phyloP scores from a whole-genome alignment of 2,797 vertebrate genomes.

The Mustela erminea region DNA sequence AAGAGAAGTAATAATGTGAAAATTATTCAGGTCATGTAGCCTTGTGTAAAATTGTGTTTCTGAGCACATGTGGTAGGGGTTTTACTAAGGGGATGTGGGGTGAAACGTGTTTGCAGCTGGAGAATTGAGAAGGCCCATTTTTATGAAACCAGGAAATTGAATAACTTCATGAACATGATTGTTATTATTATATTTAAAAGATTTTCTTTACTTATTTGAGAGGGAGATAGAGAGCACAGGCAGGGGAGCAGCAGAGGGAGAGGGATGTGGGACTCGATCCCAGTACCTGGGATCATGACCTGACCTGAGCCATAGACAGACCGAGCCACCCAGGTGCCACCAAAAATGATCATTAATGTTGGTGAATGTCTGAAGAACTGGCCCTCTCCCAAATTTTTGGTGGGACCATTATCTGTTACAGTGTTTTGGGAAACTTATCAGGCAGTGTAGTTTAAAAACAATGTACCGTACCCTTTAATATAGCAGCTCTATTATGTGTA shows the following conservation, averaged over 20 bases:
- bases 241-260: not conserved
- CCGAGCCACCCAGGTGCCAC: not conserved
- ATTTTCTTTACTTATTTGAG: not conserved
- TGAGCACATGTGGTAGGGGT: not conserved
- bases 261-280: accelerated
- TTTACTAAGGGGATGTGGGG: not conserved
- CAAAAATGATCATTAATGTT: not conserved
- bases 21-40: not conserved
- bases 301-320: not conserved
- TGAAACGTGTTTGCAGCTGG: not conserved
- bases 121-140: not conserved
- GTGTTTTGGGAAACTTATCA: not conserved
- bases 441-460: not conserved
- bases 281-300: not conserved
- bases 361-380: not conserved
- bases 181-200: not conserved
- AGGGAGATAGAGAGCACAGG: not conserved
- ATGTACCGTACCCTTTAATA: not conserved
- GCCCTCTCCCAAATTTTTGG: not conserved
- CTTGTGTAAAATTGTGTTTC: slow-evolving; percentile 71
- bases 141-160: slow-evolving; percentile 40
- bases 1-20: not conserved
- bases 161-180: slow-evolving; percentile 20
- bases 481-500: not conserved
- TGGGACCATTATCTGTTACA: not conserved